Conservation (phyloP, 2,888 invertebrate species). For the Nymphalis urticae region DNA sequence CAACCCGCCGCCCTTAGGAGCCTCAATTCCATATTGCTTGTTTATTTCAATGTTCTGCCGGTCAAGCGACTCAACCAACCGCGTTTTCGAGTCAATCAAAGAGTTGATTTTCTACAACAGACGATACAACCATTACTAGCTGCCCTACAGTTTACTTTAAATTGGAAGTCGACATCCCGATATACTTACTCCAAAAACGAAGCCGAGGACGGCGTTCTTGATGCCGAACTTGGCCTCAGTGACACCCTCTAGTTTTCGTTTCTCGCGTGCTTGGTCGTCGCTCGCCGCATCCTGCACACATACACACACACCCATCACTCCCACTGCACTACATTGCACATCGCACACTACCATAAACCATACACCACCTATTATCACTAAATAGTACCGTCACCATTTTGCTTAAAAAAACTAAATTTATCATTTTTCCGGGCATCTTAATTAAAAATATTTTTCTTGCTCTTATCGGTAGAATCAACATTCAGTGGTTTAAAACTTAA, state of each 20-base stretch:
- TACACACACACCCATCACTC: conserved; percentile 48
- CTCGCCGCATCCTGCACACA: conserved; percentile 71
- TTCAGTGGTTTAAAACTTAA: too few relatives aligned
- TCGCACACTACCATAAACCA: conserved; percentile 44
- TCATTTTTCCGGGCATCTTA: neutral
- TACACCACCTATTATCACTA: conserved; percentile 29
- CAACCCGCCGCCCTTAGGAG: conserved; percentile 83
- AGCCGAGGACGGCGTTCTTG: conserved; percentile 90
- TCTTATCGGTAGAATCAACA: too few relatives aligned
- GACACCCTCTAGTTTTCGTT: conserved; percentile 87
- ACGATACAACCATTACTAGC: conserved; percentile 23
- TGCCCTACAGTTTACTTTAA: conserved; percentile 4
- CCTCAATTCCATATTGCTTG: conserved; percentile 86
- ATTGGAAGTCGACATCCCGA: neutral
- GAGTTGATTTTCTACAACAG: conserved; percentile 89
- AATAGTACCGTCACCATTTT: conserved; percentile 35
- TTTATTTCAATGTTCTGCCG: conserved; percentile 88
- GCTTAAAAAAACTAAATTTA: neutral
- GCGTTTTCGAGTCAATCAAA: conserved; percentile 90
- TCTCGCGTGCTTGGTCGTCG: conserved; percentile 83
- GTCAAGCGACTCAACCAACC: conserved; percentile 86
- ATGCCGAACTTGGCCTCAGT: conserved; percentile 85
- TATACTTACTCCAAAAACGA: conserved; percentile 89
- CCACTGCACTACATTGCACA: conserved; percentile 37
- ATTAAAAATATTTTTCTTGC: neutral